Base-by-base conservation (phyloP, 2,797 vertebrate species). In the Muraenolepis orangiensis region DNA sequence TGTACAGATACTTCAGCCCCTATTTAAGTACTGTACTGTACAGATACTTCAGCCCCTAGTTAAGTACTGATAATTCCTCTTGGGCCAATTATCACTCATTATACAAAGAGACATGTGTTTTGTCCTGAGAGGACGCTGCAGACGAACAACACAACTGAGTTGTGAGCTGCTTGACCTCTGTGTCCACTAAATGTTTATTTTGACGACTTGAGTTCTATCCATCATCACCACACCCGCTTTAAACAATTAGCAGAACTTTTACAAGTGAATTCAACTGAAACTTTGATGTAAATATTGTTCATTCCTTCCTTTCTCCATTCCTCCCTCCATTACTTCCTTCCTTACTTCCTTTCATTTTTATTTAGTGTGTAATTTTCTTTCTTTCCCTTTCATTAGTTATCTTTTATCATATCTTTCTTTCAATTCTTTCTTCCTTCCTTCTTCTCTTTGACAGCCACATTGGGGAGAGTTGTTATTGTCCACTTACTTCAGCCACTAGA, bases 141-240 rank as follows among this genome's bases (percentile, higher is more conserved):
- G 81, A 80, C 84, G 72, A 69, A 67, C 69, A 73, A 76, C 85
- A 71, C 85, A 76, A 84, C 46, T 72, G 79, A 71, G 42, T 75
- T 23, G 20, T 32, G 32, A 34, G 36, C 69, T n/a, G 6, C 28
- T 38, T 26, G 69, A 38, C 69, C 64, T n/a, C n/a, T n/a, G n/a
- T n/a, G n/a, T n/a, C n/a, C 20, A 1, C 20, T 18, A 82, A 82
- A 81, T 85, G 4, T 23, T 69, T 81, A 42, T 20, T 30, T 14
- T 30, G 28, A 42, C 69, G n/a, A n/a, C n/a, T n/a, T n/a, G n/a
- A n/a, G n/a, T n/a, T n/a, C n/a, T 7, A 3, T 34, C 32, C 32
- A 64, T 23, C 57, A 64, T 64, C 23, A 46, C 40, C 51, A 23
- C 51, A 57, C 51, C 51, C 23, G 51, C 51, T 57, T 23, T 57